Conservation (phyloP, 2,113 vertebrate genomes). For the Bambusicola thoracicus region DNA sequence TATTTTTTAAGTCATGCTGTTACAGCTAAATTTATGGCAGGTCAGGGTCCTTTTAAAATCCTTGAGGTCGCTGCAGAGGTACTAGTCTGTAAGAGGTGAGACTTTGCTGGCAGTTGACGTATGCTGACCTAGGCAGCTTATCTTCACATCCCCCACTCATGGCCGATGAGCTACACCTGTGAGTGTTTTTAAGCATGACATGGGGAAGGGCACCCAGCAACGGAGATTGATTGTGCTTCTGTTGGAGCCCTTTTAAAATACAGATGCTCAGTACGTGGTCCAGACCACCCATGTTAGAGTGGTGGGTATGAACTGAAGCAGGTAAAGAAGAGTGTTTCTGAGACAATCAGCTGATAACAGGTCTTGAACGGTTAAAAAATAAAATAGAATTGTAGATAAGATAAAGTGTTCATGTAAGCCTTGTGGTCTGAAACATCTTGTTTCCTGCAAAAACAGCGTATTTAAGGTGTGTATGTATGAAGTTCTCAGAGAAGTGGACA, state of each 20-base stretch:
- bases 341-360: not conserved
- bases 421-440: not conserved
- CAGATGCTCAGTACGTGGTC: rapidly evolving
- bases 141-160: not conserved
- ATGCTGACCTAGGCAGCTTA: not conserved
- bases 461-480: not conserved
- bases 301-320: not conserved
- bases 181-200: not conserved
- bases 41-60: not conserved
- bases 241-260: not conserved
- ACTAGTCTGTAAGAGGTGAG: not conserved
- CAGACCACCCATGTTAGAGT: rapidly evolving
- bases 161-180: not conserved
- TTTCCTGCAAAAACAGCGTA: not conserved
- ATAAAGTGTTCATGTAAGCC: not conserved
- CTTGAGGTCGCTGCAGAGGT: not conserved
- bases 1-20: not conserved
- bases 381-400: not conserved
- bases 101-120: not conserved
- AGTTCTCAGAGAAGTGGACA: not conserved
- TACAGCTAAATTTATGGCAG: not conserved
- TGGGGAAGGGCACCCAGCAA: not conserved
- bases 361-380: not conserved
- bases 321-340: not conserved
- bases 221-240: not conserved